Base-by-base conservation (phyloP, 2,113 vertebrate species). In the Vanacampus margaritifer region DNA sequence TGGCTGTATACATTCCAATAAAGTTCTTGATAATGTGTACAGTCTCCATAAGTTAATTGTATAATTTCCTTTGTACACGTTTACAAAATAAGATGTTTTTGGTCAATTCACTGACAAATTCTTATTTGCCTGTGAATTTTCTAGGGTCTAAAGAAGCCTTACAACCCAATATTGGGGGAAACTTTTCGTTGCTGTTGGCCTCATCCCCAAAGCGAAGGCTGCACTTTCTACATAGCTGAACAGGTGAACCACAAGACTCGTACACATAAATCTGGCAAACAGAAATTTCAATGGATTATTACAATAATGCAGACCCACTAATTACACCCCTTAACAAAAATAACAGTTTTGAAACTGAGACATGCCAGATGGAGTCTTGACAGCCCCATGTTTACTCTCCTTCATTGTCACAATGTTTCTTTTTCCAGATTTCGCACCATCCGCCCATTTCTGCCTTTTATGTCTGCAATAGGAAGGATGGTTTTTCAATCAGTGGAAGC, bases 141-240 rank as follows among this genome's bases (percentile, higher is more conserved):
- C 16, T 86, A 98, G 97, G 97, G 97, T 63, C 93, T 98, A 82
- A 98, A 97, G 88, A 99, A 98, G 88, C 96, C 97, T 72, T 99
- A 98, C 87, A 98, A 98, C 83, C 96, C 97, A 23, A 93, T 98
- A 76, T 89, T 98, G 63, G 96, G 97, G 72, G 97, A 99, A 87
- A 95, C 90, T 0, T 98, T 98, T 87, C 96, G 96, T 84, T 98
- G 97, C 89, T 93, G 95, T 89, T 98, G 96, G 96, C 91, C 93
- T 71, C 95, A 98, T 79, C 95, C 96, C n/a, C 81, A 95, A 86
- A 96, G 93, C 0, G 76, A 95, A 88, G 98, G 96, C 86, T 95
- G 93, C 69, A 98, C 96, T 0, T 99, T 97, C 90, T 99, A 99
- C 90, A 91, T 99, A 37, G 94, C 97, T 0, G 97, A 99, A 76